These are phyloP conservation scores for Vidua chalybeata DNA, from an alignment of 2,113 vertebrate species.

Conservation along the genomic window DNA sequence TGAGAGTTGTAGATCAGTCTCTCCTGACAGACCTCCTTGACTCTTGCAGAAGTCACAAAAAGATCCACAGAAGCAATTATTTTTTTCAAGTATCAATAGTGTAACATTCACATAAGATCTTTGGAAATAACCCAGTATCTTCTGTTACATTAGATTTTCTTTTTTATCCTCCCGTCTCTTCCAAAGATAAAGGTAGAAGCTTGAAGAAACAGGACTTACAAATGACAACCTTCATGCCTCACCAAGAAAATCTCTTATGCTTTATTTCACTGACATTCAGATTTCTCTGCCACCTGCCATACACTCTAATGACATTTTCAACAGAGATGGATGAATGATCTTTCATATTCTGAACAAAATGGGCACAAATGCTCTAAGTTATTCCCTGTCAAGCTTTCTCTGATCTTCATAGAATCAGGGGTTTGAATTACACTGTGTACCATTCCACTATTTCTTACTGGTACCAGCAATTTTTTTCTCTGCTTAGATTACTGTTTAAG, in stretches of 20 bases:
- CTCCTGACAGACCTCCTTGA: neutral
- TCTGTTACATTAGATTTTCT: neutral
- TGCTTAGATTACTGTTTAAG: neutral
- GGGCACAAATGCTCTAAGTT: neutral
- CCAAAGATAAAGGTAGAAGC: neutral
- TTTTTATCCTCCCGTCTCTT: neutral
- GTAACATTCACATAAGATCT: neutral
- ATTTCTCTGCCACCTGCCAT: neutral
- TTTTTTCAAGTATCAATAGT: neutral
- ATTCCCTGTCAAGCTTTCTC: neutral
- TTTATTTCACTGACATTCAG: conserved; percentile 9
- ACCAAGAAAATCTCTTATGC: neutral
- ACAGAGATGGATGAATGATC: neutral
- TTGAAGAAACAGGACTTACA: neutral
- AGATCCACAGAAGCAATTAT: neutral
- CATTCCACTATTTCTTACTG: neutral
- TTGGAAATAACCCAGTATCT: neutral
- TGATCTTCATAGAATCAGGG: neutral
- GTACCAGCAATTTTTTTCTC: neutral
- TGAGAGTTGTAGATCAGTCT: neutral
- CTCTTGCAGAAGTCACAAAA: neutral
- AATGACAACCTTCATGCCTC: neutral
- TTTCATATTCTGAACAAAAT: neutral
- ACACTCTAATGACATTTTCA: neutral
- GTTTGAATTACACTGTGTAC: neutral